Conservation (phyloP, 1,140 invertebrate species). For the Saccostrea cuccullata region DNA sequence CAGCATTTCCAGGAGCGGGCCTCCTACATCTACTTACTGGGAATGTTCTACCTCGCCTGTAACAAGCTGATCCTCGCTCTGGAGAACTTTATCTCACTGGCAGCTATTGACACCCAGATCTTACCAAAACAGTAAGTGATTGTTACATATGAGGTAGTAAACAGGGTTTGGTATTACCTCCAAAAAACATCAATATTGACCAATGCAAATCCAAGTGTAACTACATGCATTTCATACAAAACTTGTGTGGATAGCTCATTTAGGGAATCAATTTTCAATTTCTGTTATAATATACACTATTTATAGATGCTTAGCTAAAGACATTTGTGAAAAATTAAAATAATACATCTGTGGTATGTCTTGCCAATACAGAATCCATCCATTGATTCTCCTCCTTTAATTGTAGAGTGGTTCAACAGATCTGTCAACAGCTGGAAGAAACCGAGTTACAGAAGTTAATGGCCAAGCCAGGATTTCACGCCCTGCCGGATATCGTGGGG, state of each 20-base stretch:
- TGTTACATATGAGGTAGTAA: no score
- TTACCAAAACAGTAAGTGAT: constrained; percentile 60
- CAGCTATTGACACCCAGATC: constrained; percentile 60
- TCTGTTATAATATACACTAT: no score
- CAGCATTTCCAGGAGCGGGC: constrained; percentile 61
- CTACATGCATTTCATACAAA: no score
- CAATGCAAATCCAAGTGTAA: no score
- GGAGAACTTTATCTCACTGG: constrained; percentile 69
- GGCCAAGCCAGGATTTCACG: constrained; percentile 51
- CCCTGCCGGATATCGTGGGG: constrained; percentile 44
- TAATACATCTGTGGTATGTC: no score
- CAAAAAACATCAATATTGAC: no score
- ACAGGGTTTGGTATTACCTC: no score
- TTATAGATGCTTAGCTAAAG: no score
- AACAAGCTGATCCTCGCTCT: constrained; percentile 63
- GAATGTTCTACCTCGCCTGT: constrained; percentile 64
- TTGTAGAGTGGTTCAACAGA: constrained; percentile 44
- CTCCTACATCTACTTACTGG: constrained; percentile 71
- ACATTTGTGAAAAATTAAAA: no score
- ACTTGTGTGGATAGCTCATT: no score
- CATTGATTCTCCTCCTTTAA: neutral
- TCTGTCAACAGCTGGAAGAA: constrained; percentile 33
- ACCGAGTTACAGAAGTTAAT: constrained; percentile 44
- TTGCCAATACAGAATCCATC: no score
- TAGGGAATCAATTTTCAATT: no score